Base-by-base conservation (phyloP, 2,888 invertebrate genomes). In the Ornithoptera priamus region DNA sequence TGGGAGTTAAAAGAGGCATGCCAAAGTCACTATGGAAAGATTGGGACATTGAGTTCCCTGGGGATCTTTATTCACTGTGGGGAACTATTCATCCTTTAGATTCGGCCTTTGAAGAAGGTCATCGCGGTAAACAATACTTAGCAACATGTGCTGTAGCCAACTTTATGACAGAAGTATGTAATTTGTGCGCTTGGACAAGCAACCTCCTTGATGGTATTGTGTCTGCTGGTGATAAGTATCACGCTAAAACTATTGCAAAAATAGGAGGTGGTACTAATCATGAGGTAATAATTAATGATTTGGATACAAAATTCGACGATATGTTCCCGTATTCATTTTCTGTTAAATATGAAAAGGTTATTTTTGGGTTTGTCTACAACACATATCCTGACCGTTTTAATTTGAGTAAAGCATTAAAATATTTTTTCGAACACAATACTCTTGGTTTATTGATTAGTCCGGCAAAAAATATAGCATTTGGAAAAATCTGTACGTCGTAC, bases 11-110 rank as follows among this genome's bases (percentile, higher is more conserved):
- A 50, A 80, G 92, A 53, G 83, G 81, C 62, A 86, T 83, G 22
- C 87, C 89, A 2, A 82, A 78, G 71, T 81, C 89, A 0, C 71
- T 90, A 81, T 95, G 95, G 95, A 94, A 94, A 77, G 90, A 94
- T 66, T 96, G 94, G 93, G 94, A 95, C 72, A 93, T 95, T 2
- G 96, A 96, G 79, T 95, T 95, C 74, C 93, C 94, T 3, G 93
- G 94, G 1, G 95, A 95, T 72, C 83, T 96, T 0, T 96, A 92
- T 87, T 95, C 96, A 0, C 83, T 96, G 1, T 94, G 95, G 93
- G 95, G 96, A 1, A 93, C 93, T 50, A 78, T 95, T 20, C 95
- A 95, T 85, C 95, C 95, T 4, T 83, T 90, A 66, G 94, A 95
- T 53, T 76, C 81, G 0, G 92, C 90, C 73, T 96, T 96, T 80